A percentile compares a stretch with the other conserved stretches of the same genome.
Conservation (phyloP, 2,888 invertebrate genomes). For the Stictocephala bisonia region DNA sequence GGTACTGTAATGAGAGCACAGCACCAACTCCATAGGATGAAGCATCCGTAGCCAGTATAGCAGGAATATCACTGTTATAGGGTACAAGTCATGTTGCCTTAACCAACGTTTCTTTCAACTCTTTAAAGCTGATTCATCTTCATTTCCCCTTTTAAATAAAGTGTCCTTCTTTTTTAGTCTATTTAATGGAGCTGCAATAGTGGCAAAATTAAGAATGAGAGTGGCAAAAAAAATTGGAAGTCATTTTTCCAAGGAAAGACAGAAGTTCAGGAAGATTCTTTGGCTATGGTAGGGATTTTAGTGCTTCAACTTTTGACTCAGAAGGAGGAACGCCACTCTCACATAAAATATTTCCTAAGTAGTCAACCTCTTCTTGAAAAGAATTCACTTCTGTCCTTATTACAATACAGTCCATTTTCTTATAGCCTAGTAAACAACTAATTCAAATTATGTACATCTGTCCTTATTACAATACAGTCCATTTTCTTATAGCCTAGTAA, state of each 20-base stretch:
- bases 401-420: slow-evolving; percentile 16
- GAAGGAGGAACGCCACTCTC: not conserved
- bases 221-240: no score
- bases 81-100: not conserved
- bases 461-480: slow-evolving; percentile 15
- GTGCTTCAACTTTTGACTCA: not conserved
- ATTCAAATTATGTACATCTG: not conserved
- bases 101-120: not conserved
- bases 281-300: not conserved
- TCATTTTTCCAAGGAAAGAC: not conserved
- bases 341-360: slow-evolving; percentile 3
- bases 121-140: not conserved
- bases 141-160: not conserved
- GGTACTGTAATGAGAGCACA: not conserved
- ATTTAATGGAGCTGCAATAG: slow-evolving; percentile 12
- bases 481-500: not conserved
- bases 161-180: not conserved
- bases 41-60: slow-evolving; percentile 9
- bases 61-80: not conserved
- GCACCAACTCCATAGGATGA: slow-evolving; percentile 5
- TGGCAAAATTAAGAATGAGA: slow-evolving; percentile 14
- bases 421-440: no score
- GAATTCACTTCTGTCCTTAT: not conserved
- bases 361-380: not conserved
- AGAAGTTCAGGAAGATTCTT: slow-evolving; percentile 19